phyloP scores from a whole-genome alignment of 2,888 invertebrate species.

The Cerceris rybyensis region DNA sequence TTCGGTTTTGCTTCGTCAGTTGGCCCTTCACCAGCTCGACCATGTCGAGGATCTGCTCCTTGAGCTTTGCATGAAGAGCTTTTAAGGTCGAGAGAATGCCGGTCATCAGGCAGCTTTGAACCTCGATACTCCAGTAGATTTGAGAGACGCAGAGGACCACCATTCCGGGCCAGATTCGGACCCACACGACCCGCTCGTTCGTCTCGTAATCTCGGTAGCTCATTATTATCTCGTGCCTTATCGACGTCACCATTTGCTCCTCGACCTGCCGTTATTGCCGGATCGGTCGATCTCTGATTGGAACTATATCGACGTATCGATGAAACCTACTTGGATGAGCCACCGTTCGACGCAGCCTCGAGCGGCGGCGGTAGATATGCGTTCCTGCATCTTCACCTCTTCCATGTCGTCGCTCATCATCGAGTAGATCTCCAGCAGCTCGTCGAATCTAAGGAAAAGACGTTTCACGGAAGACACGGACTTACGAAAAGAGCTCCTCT shows the following conservation, averaged over 20 bases:
- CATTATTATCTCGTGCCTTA: conserved; percentile 86
- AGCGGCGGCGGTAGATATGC: conserved; percentile 87
- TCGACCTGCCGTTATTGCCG: conserved; percentile 86
- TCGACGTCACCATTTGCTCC: conserved; percentile 89
- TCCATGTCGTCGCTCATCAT: conserved; percentile 92
- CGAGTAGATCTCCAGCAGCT: conserved; percentile 87
- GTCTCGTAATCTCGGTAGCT: conserved; percentile 87
- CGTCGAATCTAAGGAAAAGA: conserved; percentile 84
- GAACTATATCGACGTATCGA: neutral
- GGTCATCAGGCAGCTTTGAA: conserved; percentile 87
- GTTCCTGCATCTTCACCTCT: conserved; percentile 85
- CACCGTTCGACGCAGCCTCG: conserved; percentile 94
- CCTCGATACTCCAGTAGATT: conserved; percentile 92
- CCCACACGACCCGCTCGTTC: conserved; percentile 87
- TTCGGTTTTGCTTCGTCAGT: conserved; percentile 87
- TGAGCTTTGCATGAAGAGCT: conserved; percentile 84
- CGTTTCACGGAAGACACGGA: neutral
- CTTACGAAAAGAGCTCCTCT: neutral
- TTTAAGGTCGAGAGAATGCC: conserved; percentile 84
- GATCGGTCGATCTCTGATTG: neutral
- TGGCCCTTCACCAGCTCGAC: conserved; percentile 89
- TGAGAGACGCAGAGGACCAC: conserved; percentile 90
- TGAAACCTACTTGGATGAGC: conserved; percentile 85
- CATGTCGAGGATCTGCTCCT: conserved; percentile 87
- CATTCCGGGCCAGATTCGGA: conserved; percentile 91